phyloP scores from a whole-genome alignment of 2,113 vertebrate genomes.

The Mesoclemmys tuberculata region DNA sequence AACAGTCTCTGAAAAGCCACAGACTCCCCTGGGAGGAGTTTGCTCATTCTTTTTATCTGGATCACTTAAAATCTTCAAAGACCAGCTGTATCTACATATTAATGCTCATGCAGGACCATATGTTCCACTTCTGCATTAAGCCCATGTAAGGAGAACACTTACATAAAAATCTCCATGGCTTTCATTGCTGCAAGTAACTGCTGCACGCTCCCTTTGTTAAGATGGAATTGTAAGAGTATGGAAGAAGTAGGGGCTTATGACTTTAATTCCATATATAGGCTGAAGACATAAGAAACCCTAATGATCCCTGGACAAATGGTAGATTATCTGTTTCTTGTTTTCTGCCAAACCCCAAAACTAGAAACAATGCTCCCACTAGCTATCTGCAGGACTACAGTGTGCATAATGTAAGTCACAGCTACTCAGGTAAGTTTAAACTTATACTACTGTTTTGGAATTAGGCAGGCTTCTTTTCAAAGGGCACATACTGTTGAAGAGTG shows the following conservation, averaged over 20 bases:
- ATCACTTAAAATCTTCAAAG: conserved; percentile 53
- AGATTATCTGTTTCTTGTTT: background rate
- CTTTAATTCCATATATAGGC: conserved; percentile 34
- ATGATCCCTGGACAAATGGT: background rate
- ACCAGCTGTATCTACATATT: conserved; percentile 48
- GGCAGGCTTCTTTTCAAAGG: background rate
- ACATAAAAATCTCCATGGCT: conserved; percentile 63
- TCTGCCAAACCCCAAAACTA: background rate
- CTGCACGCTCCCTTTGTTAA: background rate
- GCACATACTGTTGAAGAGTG: background rate
- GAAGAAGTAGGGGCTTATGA: background rate
- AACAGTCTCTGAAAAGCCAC: conserved; percentile 1
- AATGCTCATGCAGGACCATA: conserved; percentile 60
- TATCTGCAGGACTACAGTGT: background rate
- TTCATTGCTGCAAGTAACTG: conserved; percentile 12
- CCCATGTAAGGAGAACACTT: conserved; percentile 55
- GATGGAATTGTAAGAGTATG: conserved; percentile 30
- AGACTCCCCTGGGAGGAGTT: conserved; percentile 5
- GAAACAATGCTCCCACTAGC: conserved; percentile 5
- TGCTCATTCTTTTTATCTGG: conserved; percentile 46
- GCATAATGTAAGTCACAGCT: background rate
- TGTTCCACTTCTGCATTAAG: conserved; percentile 58
- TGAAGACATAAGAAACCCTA: conserved; percentile 10
- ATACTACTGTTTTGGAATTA: background rate
- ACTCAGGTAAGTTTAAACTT: background rate